Conservation (phyloP, 2,888 invertebrate genomes). For the Prenolepis imparis region DNA sequence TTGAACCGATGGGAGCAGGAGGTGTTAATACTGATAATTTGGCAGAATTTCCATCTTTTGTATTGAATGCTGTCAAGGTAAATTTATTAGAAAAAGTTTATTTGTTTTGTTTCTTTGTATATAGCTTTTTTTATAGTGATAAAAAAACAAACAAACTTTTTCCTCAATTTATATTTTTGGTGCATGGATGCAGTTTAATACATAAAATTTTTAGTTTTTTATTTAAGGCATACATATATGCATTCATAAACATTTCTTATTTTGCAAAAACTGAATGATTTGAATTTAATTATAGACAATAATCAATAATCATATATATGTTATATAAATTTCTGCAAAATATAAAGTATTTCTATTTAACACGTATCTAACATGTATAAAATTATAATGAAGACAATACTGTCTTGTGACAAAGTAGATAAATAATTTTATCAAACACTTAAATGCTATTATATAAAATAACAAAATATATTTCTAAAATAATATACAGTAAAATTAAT, state of each 20-base stretch:
- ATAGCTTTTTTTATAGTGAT: slow-evolving; percentile 7
- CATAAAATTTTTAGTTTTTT: slow-evolving; percentile 61
- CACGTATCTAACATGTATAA: neutral
- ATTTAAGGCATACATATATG: slow-evolving; percentile 55
- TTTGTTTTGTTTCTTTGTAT: slow-evolving; percentile 20
- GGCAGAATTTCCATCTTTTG: slow-evolving; percentile 84
- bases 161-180: neutral
- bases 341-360: neutral
- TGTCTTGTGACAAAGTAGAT: neutral
- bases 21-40: slow-evolving; percentile 82
- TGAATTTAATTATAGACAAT: slow-evolving; percentile 14
- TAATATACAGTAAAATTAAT: neutral
- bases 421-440: neutral
- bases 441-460: neutral
- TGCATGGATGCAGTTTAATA: neutral
- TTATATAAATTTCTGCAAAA: neutral
- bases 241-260: slow-evolving; percentile 53
- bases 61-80: slow-evolving; percentile 85
- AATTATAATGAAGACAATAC: neutral
- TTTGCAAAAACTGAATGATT: slow-evolving; percentile 17
- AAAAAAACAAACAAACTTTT: neutral
- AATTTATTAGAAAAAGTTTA: slow-evolving; percentile 56
- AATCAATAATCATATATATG: neutral
- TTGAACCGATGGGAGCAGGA: slow-evolving; percentile 82
- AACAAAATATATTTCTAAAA: neutral